Evolutionary conservation across 2,888 invertebrate genomes (phyloP), one percentile per base, ranked within the genome.

Genomic region (Nomada flava): DNA sequence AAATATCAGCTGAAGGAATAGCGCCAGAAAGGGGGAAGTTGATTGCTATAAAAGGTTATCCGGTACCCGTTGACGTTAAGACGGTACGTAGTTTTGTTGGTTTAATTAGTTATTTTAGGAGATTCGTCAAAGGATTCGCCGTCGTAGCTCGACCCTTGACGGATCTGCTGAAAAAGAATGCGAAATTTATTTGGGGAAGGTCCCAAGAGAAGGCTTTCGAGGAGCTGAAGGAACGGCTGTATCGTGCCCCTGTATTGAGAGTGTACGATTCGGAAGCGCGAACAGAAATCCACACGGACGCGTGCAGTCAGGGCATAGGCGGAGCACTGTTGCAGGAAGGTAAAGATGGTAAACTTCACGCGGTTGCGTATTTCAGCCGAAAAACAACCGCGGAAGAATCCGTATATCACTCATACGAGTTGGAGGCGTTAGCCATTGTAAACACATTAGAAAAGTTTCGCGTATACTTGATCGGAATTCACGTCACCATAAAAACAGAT

Each of bases 1-100:
- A 57, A 23, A 57, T 57, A 11, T 23, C 20, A 13, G 57, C 20
- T 10, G 11, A 11, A 11, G 57, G 57, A 23, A 53, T 53, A 53
- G n/a, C 29, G 29, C 29, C 29, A 29, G 29, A 29, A 29, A 29
- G 29, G 29, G 13, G 55, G 11, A 57, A 57, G 23, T 20, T 57
- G 2, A n/a, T 23, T 57, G 11, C 10, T 23, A 11, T 57, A 57
- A 57, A 57, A 20, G 10, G n/a, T 11, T 57, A 57, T 23, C 55
- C 55, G 11, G 23, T 57, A 23, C 55, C 55, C 11, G 7, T 20
- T 23, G 26, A 10, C 11, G 55, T 57, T 20, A 57, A 57, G 11
- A 23, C 20, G 11, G 55, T 57, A 57, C 55, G 55, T 57, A 57
- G 55, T 57, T 57, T 57, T 23, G 23, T 20, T 57, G 55, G 23